These are phyloP conservation scores for Elephantulus edwardii DNA, from an alignment of 2,113 vertebrate genomes.

Conservation along the genomic window DNA sequence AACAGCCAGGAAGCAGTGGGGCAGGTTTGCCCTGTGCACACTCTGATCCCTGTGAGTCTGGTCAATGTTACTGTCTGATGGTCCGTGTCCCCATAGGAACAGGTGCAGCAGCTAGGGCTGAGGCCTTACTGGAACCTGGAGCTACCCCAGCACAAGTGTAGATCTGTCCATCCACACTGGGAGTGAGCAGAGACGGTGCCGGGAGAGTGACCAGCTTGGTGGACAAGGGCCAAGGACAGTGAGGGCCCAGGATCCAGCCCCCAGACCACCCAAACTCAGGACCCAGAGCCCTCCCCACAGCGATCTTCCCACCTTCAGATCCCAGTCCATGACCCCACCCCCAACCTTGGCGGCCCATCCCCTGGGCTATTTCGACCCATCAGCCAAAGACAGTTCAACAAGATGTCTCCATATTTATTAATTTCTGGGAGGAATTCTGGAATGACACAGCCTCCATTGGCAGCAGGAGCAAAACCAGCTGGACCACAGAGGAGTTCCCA, in stretches of 20 bases:
- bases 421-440: not conserved
- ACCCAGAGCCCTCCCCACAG: too few species aligned
- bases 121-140: not conserved
- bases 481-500: not conserved
- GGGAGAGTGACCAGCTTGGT: not conserved
- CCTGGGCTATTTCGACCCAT: not conserved
- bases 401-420: conserved; percentile 41
- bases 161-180: not conserved
- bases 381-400: not conserved
- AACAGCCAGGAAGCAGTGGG: too few species aligned
- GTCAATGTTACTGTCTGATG: not conserved
- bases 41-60: too few species aligned
- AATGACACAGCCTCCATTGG: not conserved
- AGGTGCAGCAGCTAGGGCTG: not conserved
- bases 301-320: not conserved
- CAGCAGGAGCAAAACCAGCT: not conserved
- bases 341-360: not conserved
- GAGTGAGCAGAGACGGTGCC: too few species aligned
- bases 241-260: not conserved
- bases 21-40: too few species aligned
- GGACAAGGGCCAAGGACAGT: not conserved
- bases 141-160: not conserved
- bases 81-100: not conserved
- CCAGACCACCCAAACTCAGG: too few species aligned
- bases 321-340: not conserved